phyloP scores from a whole-genome alignment of 2,113 vertebrate species.

The Corvus moneduloides region DNA sequence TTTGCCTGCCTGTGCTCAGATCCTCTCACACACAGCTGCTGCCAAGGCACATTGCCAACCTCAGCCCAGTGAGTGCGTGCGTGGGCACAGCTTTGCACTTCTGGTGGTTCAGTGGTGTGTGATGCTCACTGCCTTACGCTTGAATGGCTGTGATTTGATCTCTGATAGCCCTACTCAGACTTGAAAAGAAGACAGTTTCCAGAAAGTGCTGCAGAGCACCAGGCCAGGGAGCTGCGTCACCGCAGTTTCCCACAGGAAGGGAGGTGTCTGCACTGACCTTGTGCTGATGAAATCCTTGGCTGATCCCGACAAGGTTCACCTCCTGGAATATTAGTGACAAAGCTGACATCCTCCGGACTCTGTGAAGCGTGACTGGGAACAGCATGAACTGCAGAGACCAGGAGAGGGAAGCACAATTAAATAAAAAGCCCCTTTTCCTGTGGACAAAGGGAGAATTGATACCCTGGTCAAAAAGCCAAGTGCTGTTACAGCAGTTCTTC shows the following conservation, averaged over 20 bases:
- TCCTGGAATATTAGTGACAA: background rate
- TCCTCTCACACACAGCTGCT: background rate
- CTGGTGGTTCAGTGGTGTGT: background rate
- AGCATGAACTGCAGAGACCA: background rate
- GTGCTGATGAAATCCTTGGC: slow-evolving; percentile 45
- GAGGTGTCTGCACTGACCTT: slow-evolving; percentile 33
- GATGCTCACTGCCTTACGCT: background rate
- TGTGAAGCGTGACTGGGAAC: slow-evolving; percentile 33
- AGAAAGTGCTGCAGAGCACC: background rate
- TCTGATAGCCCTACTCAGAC: background rate
- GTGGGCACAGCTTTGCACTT: background rate
- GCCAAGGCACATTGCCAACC: background rate
- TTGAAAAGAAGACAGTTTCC: background rate
- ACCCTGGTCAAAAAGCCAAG: background rate
- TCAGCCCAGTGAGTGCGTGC: background rate
- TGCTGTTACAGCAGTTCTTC: slow-evolving; percentile 19
- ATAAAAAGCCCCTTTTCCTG: background rate
- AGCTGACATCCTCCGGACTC: slow-evolving; percentile 31
- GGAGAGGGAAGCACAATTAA: background rate
- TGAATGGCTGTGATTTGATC: background rate
- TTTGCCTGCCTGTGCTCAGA: background rate
- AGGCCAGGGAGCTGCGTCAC: background rate
- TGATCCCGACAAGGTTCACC: slow-evolving; percentile 39
- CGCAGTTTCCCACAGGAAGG: slow-evolving; percentile 44
- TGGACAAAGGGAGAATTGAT: background rate